Percentiles rank a stretch among this genome's conserved stretches.
phyloP scores from a whole-genome alignment of 2,888 invertebrate genomes.

The Elysia crispata region DNA sequence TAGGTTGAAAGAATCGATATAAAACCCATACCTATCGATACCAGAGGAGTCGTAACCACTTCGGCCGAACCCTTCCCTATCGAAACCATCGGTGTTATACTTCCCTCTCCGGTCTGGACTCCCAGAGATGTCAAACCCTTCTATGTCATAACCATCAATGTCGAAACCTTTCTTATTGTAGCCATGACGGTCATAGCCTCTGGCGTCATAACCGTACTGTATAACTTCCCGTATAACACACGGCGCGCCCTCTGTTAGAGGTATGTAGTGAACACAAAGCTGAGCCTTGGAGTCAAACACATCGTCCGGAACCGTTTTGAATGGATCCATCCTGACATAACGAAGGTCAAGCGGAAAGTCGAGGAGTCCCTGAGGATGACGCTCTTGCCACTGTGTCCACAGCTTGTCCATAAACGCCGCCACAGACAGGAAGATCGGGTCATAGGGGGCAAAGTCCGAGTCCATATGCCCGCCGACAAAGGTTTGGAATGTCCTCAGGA shows the following conservation, averaged over 20 bases:
- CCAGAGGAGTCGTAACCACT: slow-evolving; percentile 71
- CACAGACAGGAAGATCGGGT: slow-evolving; percentile 72
- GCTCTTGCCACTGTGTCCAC: slow-evolving; percentile 72
- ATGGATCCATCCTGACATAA: slow-evolving; percentile 72
- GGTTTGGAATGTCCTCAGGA: slow-evolving; percentile 66
- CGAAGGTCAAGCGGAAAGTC: slow-evolving; percentile 64
- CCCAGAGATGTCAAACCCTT: slow-evolving; percentile 65
- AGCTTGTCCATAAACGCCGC: slow-evolving; percentile 75
- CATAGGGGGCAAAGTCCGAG: slow-evolving; percentile 69
- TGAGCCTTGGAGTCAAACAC: slow-evolving; percentile 69
- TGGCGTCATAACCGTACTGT: slow-evolving; percentile 55
- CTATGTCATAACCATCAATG: slow-evolving; percentile 66
- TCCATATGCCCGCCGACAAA: slow-evolving; percentile 75
- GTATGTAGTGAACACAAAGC: slow-evolving; percentile 72
- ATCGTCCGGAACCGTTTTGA: slow-evolving; percentile 71
- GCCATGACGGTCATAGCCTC: slow-evolving; percentile 67
- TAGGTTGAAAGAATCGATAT: slow-evolving; percentile 68
- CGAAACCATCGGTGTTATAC: slow-evolving; percentile 66
- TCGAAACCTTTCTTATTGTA: slow-evolving; percentile 67
- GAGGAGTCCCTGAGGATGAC: slow-evolving; percentile 62
- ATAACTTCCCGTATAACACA: slow-evolving; percentile 64
- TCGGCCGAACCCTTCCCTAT: slow-evolving; percentile 67
- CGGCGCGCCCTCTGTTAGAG: slow-evolving; percentile 62
- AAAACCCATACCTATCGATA: slow-evolving; percentile 70
- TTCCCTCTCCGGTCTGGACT: slow-evolving; percentile 62